Evolutionary conservation across 2,797 vertebrate genomes (phyloP), one percentile per base, ranked within the genome.

Genomic region (Netta rufina): DNA sequence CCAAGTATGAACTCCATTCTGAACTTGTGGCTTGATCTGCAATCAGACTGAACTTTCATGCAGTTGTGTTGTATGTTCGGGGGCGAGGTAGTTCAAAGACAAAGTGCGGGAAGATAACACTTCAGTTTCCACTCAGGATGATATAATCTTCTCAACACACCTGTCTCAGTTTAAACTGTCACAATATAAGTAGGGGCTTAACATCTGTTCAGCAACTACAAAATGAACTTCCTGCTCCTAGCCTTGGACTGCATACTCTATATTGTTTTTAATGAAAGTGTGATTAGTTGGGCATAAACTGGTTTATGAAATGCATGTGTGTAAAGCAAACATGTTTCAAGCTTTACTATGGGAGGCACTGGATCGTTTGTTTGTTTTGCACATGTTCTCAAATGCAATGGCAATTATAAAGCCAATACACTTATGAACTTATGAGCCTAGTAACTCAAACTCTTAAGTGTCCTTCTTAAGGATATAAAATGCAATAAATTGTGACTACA

Each of bases 401-500:
- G 62, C 90, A 81, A 58, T 72, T 65, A 57, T 33, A 74, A 91
- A 89, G 61, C 14, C 30, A 83, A 62, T 51, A 69, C 49, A 39
- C 45, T 61, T 91, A 72, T 0, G 0, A 72, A 61, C 80, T 60
- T 81, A 43, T 5, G 45, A 90, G n/a, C 39, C 51, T 10, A 43
- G 62, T 65, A 65, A 65, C 62, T 65, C 62, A 65, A 65, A 65
- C 28, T 32, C 39, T 39, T 41, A 43, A 65, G 14, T 27, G 36
- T 85, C 53, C 18, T 84, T 66, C 76, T 21, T 30, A 89, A 88
- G 30, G 49, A 76, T 60, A 27, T 1, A 75, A 30, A 67, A 89
- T 54, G 53, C 22, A 95, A 96, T 96, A 96, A 96, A 96, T 25
- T 79, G n/a, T 89, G 89, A 93, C 43, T 95, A 28, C 14, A 74